Base-by-base conservation (phyloP, 2,888 invertebrate genomes). In the Andrena fulva region DNA sequence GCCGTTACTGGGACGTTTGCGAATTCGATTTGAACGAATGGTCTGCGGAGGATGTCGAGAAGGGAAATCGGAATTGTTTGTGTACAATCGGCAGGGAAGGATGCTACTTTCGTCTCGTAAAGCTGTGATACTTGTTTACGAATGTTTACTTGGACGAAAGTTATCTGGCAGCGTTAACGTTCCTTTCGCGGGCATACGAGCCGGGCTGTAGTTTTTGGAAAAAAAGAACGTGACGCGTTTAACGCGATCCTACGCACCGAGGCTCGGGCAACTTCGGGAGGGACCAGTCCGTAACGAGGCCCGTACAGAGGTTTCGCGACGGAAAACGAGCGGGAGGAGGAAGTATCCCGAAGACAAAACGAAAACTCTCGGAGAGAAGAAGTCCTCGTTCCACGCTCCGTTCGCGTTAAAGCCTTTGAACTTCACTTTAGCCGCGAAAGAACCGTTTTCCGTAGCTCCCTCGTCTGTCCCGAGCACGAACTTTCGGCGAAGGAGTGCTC, bases 351-450 rank as follows among this genome's bases (percentile, higher is more conserved):
- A 68, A 67, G 62, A 71, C 62, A 80, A 79, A 79, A 79, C 64
- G 79, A 80, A 12, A 63, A 68, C 69, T 74, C 6, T n/a, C 27
- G 50, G 24, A 35, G 31, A 72, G 56, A 66, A 60, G 54, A 79
- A 69, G 80, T 80, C 59, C 27, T 33, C 10, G 50, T 16, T 72
- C 54, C n/a, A 56, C 5, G 31, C n/a, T 29, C 24, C 42, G 35
- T 48, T 42, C 68, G 33, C 20, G 52, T 74, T 60, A 66, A 68
- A 64, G 69, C 59, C 74, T 81, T 81, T 70, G 70, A 81, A 70
- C 75, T 75, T 71, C 70, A 67, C 67, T 80, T 67, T 33, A 29
- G 29, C 50, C 31, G 20, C 24, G 29, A 35, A 52, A 69, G 64
- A 81, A 73, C 69, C 50, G 59, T 80, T 74, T 74, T 60, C 33